These are phyloP conservation scores for Scaptomyza cyrtandrae DNA, from an alignment of 2,888 invertebrate genomes.

Conservation along the genomic window DNA sequence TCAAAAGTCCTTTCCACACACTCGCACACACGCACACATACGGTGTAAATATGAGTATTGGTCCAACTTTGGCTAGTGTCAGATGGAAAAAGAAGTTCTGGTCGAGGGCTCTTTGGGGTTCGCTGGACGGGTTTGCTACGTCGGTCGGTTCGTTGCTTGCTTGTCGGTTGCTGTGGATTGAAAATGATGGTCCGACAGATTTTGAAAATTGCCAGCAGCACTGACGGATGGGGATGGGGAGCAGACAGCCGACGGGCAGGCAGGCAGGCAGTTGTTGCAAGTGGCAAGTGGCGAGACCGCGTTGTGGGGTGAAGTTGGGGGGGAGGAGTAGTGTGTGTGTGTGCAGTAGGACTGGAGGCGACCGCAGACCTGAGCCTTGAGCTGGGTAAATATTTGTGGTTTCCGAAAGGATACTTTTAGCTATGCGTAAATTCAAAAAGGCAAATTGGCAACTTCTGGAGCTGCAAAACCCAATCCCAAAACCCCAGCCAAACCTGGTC, in stretches of 20 bases:
- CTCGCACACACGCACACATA: constrained; percentile 31
- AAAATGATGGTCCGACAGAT: constrained; percentile 79
- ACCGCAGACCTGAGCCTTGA: constrained; percentile 80
- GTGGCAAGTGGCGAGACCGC: constrained; percentile 23
- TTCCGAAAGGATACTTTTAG: constrained; percentile 82
- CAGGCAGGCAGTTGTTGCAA: constrained; percentile 52
- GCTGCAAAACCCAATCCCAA: constrained; percentile 28
- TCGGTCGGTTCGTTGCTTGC: not conserved
- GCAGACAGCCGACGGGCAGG: constrained; percentile 53
- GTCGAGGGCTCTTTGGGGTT: constrained; percentile 60
- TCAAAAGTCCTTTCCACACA: constrained; percentile 69
- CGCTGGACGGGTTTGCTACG: constrained; percentile 18
- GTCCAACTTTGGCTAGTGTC: constrained; percentile 76
- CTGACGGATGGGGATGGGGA: not conserved
- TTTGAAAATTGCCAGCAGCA: constrained; percentile 68
- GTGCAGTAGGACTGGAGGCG: constrained; percentile 56
- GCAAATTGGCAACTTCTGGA: constrained; percentile 81
- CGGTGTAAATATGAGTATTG: constrained; percentile 80
- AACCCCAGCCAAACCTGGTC: constrained; percentile 13
- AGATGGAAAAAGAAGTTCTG: constrained; percentile 82
- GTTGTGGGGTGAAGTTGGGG: not conserved
- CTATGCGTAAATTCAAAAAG: constrained; percentile 82
- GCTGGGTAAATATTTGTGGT: constrained; percentile 84
- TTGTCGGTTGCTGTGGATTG: constrained; percentile 47
- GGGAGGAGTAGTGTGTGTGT: too few species aligned